Conservation (phyloP, 2,888 invertebrate genomes). For the Spisula solida region DNA sequence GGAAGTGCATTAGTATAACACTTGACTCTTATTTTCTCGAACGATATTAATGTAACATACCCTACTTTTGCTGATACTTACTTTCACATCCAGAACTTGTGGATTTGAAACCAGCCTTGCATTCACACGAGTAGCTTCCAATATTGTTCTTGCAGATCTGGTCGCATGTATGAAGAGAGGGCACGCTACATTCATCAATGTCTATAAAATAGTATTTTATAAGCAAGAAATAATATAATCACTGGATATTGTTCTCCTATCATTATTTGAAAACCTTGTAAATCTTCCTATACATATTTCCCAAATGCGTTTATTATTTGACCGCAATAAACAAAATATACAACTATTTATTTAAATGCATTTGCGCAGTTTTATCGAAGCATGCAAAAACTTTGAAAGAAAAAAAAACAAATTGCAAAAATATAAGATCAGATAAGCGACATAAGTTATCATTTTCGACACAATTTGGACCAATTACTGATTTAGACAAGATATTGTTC, state of each 20-base stretch:
- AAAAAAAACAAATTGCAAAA: no score
- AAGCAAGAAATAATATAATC: not conserved
- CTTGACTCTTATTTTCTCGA: not conserved
- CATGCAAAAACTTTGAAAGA: no score
- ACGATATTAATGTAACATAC: no score
- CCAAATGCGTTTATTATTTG: no score
- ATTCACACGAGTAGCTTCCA: conserved; percentile 90
- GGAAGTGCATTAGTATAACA: not conserved
- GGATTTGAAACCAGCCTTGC: conserved; percentile 87
- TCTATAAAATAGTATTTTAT: conserved; percentile 56
- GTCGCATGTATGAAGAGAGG: conserved; percentile 73
- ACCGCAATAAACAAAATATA: no score
- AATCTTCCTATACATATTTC: no score
- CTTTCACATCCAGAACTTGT: not conserved
- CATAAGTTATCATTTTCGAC: not conserved
- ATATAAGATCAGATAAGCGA: no score
- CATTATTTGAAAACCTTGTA: not conserved
- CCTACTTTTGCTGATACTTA: not conserved
- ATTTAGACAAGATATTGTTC: no score
- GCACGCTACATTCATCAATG: conserved; percentile 73
- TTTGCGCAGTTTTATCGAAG: no score
- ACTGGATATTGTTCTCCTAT: not conserved
- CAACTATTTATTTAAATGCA: no score
- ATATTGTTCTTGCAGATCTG: conserved; percentile 74
- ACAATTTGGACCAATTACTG: not conserved